Conservation (phyloP, 2,888 invertebrate species). For the Protodeltote pygarga region DNA sequence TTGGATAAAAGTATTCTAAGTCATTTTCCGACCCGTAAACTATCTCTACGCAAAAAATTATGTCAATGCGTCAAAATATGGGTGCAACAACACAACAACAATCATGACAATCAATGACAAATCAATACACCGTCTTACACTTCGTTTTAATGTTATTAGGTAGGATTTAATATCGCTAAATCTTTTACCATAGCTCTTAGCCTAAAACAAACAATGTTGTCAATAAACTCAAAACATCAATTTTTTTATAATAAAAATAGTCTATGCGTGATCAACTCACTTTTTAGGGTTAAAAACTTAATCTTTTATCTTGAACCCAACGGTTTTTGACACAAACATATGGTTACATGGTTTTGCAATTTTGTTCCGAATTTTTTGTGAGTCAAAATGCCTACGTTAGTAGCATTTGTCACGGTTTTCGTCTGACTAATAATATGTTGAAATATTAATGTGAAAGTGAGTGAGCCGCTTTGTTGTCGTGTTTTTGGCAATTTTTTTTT, state of each 20-base stretch:
- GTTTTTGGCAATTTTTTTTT: no score
- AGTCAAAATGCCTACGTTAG: slow-evolving; percentile 30
- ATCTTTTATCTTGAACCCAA: slow-evolving; percentile 49
- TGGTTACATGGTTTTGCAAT: slow-evolving; percentile 70
- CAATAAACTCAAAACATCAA: slow-evolving; percentile 34
- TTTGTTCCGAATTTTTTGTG: slow-evolving; percentile 51
- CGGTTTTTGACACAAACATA: slow-evolving; percentile 61
- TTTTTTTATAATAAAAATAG: slow-evolving; percentile 27
- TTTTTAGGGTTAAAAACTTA: slow-evolving; percentile 50
- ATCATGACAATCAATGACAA: no score
- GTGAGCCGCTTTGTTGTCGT: no score
- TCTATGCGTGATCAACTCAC: slow-evolving; percentile 34
- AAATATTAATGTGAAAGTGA: not conserved
- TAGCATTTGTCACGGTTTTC: slow-evolving; percentile 27
- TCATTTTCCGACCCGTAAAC: no score
- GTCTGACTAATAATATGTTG: slow-evolving; percentile 13
- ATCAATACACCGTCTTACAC: no score
- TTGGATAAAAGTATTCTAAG: no score
- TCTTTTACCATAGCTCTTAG: slow-evolving; percentile 5
- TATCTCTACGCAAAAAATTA: no score
- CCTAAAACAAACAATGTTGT: slow-evolving; percentile 27
- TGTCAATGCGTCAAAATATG: no score
- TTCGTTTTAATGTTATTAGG: no score
- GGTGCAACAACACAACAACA: no score
- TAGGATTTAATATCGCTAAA: not conserved